Base-by-base conservation (phyloP, 2,888 invertebrate genomes). In the Lycocerus yunnanus region DNA sequence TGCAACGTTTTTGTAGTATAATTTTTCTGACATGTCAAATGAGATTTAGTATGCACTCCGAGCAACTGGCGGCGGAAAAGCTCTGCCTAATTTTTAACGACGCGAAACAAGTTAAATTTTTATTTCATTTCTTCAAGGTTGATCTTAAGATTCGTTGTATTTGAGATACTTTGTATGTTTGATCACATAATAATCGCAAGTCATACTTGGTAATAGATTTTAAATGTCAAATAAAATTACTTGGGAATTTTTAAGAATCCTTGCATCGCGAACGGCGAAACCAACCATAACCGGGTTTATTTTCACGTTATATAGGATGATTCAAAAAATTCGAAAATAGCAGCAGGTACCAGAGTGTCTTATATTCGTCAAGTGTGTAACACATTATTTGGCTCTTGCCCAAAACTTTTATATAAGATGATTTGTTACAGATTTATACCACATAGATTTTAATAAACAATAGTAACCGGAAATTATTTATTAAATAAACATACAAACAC, bases 381-480 rank as follows among this genome's bases (percentile, higher is more conserved):
- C 73, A 74, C 77, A 75, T 78, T 73, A 71, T 71, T 74, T 24
- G 70, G 58, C 43, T 71, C 69, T 71, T 69, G 71, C 68, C 72
- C 72, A 70, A 68, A 77, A 80, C 77, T 79, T 81, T 81, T 80
- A 78, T 81, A 81, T 77, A 73, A 75, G 75, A 78, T 75, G 74
- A 78, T 81, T 78, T 78, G 78, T 79, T 81, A 80, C 81, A 81
- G 79, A 76, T 77, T 78, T 76, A 74, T 76, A 76, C 76, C 78
- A 72, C 79, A 77, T 79, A 78, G 78, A 80, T 77, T 79, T 79
- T 79, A 72, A 72, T 74, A 69, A 18, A 68, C 66, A 75, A 75
- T 75, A 73, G 69, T 73, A 77, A 78, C 80, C 81, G 77, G 81
- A 81, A 83, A 81, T 85, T 82, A 82, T 84, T 84, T 84, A 85